A percentile compares a stretch with the other conserved stretches of the same genome.
phyloP scores from a whole-genome alignment of 2,113 vertebrate genomes.

The Crocuta crocuta region DNA sequence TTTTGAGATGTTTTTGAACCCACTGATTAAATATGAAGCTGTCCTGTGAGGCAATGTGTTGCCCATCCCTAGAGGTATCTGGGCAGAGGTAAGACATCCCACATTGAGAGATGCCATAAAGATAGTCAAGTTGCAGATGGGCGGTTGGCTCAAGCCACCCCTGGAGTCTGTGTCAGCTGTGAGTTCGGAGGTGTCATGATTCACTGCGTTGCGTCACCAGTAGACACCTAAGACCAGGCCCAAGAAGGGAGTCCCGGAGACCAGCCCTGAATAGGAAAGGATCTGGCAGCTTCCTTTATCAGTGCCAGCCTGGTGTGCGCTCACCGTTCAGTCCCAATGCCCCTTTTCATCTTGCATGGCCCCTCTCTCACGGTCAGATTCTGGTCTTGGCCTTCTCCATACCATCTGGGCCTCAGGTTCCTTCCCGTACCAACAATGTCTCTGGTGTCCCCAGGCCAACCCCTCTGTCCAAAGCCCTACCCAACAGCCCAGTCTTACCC shows the following conservation, averaged over 20 bases:
- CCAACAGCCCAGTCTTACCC: neutral
- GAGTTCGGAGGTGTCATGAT: neutral
- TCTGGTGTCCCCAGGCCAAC: neutral
- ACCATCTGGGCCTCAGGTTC: neutral
- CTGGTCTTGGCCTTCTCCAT: neutral
- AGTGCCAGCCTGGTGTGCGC: neutral
- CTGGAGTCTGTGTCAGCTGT: neutral
- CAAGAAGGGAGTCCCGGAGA: neutral
- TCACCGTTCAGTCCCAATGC: neutral
- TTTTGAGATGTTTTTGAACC: neutral
- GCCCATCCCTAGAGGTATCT: neutral
- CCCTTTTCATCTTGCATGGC: neutral
- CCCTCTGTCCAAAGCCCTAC: neutral
- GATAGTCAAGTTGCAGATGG: neutral
- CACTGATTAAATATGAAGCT: neutral
- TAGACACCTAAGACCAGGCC: neutral
- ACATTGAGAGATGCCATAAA: neutral
- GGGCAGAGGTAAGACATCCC: neutral
- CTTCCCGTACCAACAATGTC: neutral
- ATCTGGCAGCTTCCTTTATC: neutral
- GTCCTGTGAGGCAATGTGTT: neutral
- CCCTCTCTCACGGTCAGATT: neutral
- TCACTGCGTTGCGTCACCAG: neutral
- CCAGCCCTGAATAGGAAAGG: neutral
- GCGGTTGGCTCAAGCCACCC: neutral